A percentile compares a stretch with the other conserved stretches of the same genome.
Evolutionary conservation across 2,113 vertebrate species (phyloP).

Genomic region (Megaceryle maxima): DNA sequence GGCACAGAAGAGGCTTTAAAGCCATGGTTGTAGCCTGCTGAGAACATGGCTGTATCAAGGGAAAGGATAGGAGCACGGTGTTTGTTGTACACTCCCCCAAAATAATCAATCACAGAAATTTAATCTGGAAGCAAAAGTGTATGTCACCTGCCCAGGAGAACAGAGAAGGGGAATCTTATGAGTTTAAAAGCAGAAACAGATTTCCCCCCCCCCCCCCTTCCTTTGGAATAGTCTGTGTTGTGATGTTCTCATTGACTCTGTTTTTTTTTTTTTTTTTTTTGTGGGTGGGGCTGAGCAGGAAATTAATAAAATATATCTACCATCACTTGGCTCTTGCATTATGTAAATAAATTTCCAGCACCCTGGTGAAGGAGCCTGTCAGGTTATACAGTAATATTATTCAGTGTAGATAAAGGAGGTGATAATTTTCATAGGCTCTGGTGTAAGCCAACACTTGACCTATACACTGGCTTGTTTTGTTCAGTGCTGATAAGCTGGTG

Average conservation of each 20-base stretch:
- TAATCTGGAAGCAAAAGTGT: not conserved
- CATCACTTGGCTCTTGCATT: not conserved
- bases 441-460: not conserved
- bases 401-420: not conserved
- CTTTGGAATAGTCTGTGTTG: not conserved
- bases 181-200: not conserved
- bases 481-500: not conserved
- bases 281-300: no score
- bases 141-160: not conserved
- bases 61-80: not conserved
- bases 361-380: not conserved
- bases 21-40: not conserved
- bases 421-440: not conserved
- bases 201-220: not conserved
- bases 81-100: accelerated
- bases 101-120: not conserved
- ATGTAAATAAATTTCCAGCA: not conserved
- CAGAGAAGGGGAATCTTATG: not conserved
- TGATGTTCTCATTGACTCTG: not conserved
- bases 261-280: not conserved
- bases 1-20: not conserved
- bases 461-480: not conserved
- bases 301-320: not conserved
- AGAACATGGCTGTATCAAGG: no score
- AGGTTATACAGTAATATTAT: not conserved